Evolutionary conservation across 2,888 invertebrate species (phyloP).

Genomic region (Pimpla rufipes): DNA sequence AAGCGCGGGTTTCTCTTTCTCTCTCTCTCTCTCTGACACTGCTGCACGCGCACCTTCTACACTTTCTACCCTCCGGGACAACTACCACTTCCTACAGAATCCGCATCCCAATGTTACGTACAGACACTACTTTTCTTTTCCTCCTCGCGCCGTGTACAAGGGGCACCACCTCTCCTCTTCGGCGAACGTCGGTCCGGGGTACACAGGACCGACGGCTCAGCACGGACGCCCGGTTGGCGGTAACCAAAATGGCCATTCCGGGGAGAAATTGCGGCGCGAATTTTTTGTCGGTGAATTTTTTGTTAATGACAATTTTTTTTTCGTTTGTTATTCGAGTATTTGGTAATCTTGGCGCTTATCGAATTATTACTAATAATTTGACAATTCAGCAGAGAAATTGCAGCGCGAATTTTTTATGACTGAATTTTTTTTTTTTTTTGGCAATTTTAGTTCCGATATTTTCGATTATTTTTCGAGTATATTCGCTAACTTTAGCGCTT

Average conservation of each 20-base stretch:
- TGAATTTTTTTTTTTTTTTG: too few species aligned
- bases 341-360: too few species aligned
- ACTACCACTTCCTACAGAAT: slow-evolving; percentile 38
- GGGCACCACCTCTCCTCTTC: neutral
- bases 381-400: too few species aligned
- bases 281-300: too few species aligned
- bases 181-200: neutral
- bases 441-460: too few species aligned
- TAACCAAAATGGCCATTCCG: neutral
- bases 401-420: too few species aligned
- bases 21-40: neutral
- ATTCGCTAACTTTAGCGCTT: too few species aligned
- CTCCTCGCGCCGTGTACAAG: slow-evolving; percentile 25
- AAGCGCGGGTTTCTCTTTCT: slow-evolving; percentile 42
- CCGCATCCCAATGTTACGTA: slow-evolving; percentile 23
- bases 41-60: slow-evolving; percentile 17
- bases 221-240: neutral
- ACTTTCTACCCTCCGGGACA: slow-evolving; percentile 38
- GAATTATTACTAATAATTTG: too few species aligned
- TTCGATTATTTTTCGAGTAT: too few species aligned
- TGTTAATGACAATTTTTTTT: neutral
- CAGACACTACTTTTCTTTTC: slow-evolving; percentile 48
- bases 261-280: too few species aligned
- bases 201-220: slow-evolving; percentile 25
- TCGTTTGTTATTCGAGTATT: too few species aligned